These are phyloP conservation scores for Leptura quadrifasciata DNA, from an alignment of 2,888 invertebrate genomes.

Conservation along the genomic window DNA sequence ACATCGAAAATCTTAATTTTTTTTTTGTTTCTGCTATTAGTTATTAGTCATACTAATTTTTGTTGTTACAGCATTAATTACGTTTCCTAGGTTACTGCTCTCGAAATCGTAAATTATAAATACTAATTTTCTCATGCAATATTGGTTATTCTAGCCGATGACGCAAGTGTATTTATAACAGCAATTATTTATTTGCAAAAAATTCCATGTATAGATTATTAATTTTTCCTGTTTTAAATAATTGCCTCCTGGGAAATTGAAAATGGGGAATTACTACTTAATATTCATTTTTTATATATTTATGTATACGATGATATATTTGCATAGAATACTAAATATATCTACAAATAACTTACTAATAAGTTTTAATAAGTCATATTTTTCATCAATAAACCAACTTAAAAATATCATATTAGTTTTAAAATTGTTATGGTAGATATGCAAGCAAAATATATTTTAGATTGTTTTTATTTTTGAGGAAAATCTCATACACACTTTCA, in stretches of 20 bases:
- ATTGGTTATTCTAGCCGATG: background rate
- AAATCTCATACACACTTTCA: too few species aligned
- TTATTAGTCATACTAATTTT: conserved; percentile 1
- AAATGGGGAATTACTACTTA: conserved; percentile 8
- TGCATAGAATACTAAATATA: background rate
- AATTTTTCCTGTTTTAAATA: background rate
- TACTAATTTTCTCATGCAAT: background rate
- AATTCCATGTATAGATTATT: background rate
- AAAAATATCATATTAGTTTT: too few species aligned
- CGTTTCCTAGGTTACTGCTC: background rate
- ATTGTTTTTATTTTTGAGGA: too few species aligned
- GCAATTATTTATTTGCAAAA: too few species aligned
- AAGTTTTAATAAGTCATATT: background rate
- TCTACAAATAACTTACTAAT: background rate
- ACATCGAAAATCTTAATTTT: background rate
- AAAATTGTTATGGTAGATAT: too few species aligned
- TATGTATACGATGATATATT: background rate
- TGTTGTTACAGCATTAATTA: background rate
- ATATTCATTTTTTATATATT: background rate
- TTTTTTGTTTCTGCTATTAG: background rate
- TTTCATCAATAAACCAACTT: too few species aligned
- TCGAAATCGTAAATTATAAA: background rate
- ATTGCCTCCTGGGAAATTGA: background rate
- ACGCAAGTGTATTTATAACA: too few species aligned
- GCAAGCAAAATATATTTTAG: too few species aligned